Conservation (phyloP, 2,888 invertebrate species). For the Diaperis boleti region DNA sequence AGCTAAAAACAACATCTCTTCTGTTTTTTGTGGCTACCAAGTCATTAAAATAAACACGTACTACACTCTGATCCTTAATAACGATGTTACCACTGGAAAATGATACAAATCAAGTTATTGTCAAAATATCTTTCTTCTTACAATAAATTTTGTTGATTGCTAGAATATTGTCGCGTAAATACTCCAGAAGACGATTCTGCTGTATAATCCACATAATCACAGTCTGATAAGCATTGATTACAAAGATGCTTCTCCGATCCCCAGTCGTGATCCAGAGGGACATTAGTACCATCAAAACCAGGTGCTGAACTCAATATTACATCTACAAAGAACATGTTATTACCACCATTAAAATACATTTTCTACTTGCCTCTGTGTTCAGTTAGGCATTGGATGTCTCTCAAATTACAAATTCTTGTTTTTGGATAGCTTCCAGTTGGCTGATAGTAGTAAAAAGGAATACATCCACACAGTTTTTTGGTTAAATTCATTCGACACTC, state of each 20-base stretch:
- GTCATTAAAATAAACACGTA: slow-evolving; percentile 77
- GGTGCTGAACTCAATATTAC: slow-evolving; percentile 64
- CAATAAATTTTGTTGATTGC: slow-evolving; percentile 49
- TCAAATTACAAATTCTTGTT: slow-evolving; percentile 67
- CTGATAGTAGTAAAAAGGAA: slow-evolving; percentile 71
- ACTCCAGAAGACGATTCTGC: slow-evolving; percentile 72
- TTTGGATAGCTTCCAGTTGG: slow-evolving; percentile 58
- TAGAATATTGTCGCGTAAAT: slow-evolving; percentile 45
- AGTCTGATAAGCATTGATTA: slow-evolving; percentile 73
- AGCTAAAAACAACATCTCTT: slow-evolving; percentile 76
- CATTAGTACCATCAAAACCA: slow-evolving; percentile 53
- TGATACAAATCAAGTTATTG: no score
- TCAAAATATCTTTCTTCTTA: slow-evolving; percentile 44
- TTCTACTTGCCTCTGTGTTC: slow-evolving; percentile 59
- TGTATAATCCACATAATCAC: slow-evolving; percentile 73
- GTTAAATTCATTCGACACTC: slow-evolving; percentile 69
- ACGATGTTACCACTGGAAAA: slow-evolving; percentile 59
- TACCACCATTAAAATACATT: neutral
- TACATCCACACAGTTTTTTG: slow-evolving; percentile 70
- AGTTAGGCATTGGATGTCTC: slow-evolving; percentile 68
- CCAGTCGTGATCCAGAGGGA: slow-evolving; percentile 28
- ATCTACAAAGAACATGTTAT: slow-evolving; percentile 41
- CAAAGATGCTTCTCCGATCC: slow-evolving; percentile 58
- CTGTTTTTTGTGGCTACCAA: slow-evolving; percentile 76
- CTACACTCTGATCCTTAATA: slow-evolving; percentile 69